These are phyloP conservation scores for Spodoptera picta DNA, from an alignment of 2,888 invertebrate species.

Conservation along the genomic window DNA sequence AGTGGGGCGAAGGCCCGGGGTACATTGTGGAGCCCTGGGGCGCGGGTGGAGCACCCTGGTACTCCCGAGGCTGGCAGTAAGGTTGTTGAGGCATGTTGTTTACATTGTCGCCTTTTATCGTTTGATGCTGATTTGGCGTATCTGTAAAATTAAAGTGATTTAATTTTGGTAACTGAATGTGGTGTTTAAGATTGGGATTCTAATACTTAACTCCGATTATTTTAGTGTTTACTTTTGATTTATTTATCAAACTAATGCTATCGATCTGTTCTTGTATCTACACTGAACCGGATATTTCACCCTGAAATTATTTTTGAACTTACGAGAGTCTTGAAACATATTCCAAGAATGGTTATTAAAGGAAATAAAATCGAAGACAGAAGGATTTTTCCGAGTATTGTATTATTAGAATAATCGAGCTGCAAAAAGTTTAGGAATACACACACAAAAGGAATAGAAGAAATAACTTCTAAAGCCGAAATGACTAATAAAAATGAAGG, in stretches of 20 bases:
- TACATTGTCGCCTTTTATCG: conserved; percentile 87
- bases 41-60: conserved; percentile 72
- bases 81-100: conserved; percentile 84
- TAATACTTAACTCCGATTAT: no score
- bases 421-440: no score
- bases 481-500: conserved; percentile 1
- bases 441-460: no score
- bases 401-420: no score
- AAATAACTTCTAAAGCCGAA: neutral
- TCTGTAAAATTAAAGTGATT: conserved; percentile 77
- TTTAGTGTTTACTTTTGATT: no score
- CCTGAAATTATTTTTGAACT: neutral
- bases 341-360: conserved; percentile 8
- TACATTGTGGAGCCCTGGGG: conserved; percentile 75
- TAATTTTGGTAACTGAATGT: conserved; percentile 41
- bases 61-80: conserved; percentile 81
- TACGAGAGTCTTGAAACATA: conserved; percentile 1
- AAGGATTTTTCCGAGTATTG: no score
- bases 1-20: conserved; percentile 75
- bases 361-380: conserved; percentile 30
- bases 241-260: no score
- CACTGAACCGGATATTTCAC: no score
- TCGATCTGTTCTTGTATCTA: no score
- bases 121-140: conserved; percentile 80
- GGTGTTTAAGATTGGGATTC: no score